Conservation (phyloP, 1,140 invertebrate genomes). For the Drosophila kepulauana region DNA sequence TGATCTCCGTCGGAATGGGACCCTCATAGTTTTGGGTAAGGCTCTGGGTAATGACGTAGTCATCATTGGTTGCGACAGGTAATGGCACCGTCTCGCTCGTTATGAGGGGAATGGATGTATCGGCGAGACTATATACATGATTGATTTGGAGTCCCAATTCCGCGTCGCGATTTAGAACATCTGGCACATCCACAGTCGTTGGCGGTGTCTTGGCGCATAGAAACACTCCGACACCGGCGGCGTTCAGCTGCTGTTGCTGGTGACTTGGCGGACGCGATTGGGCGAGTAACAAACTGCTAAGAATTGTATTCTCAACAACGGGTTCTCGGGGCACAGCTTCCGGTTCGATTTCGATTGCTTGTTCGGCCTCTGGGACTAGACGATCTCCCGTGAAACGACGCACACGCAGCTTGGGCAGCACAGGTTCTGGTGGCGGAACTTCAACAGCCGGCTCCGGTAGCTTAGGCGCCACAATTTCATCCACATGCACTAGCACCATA, state of each 20-base stretch:
- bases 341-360: neutral
- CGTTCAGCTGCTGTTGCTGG: slow-evolving; percentile 27
- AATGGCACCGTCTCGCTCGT: neutral
- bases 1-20: slow-evolving; percentile 29
- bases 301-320: slow-evolving; percentile 16
- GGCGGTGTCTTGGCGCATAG: slow-evolving; percentile 20
- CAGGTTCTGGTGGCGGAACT: neutral
- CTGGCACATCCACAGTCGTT: neutral
- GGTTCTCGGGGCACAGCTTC: no score
- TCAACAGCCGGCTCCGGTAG: neutral
- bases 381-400: slow-evolving; percentile 69
- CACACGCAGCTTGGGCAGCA: slow-evolving; percentile 52
- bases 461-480: neutral
- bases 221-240: slow-evolving; percentile 46
- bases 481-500: slow-evolving; percentile 43
- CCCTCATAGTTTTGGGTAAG: slow-evolving; percentile 2
- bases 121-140: slow-evolving; percentile 47
- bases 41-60: slow-evolving; percentile 45
- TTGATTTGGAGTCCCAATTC: slow-evolving; percentile 55
- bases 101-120: neutral
- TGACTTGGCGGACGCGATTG: slow-evolving; percentile 34
- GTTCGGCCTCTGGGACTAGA: neutral
- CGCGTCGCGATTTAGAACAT: slow-evolving; percentile 48
- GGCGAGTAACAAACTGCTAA: slow-evolving; percentile 37
- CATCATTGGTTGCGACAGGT: neutral